Evolutionary conservation across 2,113 vertebrate species (phyloP).

Genomic region (Rallus limicola): DNA sequence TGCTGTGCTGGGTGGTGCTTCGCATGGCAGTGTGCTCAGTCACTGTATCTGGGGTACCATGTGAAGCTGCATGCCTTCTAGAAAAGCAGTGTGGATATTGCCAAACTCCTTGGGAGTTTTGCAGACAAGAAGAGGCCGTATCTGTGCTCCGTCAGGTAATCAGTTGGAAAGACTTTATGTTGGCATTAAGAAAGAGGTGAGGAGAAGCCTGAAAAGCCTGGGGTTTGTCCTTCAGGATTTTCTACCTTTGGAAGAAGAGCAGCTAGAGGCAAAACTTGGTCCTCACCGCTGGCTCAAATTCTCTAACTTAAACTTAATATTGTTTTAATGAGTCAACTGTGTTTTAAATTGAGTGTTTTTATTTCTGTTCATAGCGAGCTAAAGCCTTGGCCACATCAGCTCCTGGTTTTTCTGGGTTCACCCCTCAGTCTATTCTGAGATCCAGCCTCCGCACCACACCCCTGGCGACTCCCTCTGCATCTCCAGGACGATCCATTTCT

Average conservation of each 20-base stretch:
- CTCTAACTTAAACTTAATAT: neutral
- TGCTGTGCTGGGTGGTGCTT: neutral
- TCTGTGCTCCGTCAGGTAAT: neutral
- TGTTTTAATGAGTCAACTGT: neutral
- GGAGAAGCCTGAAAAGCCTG: too few species aligned
- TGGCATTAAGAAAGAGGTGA: neutral
- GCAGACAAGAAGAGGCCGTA: neutral
- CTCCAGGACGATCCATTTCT: conserved; percentile 86
- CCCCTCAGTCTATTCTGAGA: conserved; percentile 91
- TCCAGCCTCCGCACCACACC: conserved; percentile 89
- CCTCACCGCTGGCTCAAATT: neutral
- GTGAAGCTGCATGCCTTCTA: neutral
- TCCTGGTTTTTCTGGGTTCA: conserved; percentile 85
- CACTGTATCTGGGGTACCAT: neutral
- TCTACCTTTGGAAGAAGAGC: neutral
- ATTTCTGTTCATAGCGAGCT: conserved; percentile 80
- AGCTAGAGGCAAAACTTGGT: neutral
- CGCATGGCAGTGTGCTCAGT: neutral
- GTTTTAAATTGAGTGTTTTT: neutral
- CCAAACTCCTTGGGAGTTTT: neutral
- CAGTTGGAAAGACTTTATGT: neutral
- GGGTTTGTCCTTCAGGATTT: neutral
- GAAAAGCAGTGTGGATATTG: neutral
- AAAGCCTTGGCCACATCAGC: conserved; percentile 83
- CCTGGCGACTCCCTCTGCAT: conserved; percentile 86